phyloP scores from a whole-genome alignment of 2,888 invertebrate species.

The Parnassius glacialis region DNA sequence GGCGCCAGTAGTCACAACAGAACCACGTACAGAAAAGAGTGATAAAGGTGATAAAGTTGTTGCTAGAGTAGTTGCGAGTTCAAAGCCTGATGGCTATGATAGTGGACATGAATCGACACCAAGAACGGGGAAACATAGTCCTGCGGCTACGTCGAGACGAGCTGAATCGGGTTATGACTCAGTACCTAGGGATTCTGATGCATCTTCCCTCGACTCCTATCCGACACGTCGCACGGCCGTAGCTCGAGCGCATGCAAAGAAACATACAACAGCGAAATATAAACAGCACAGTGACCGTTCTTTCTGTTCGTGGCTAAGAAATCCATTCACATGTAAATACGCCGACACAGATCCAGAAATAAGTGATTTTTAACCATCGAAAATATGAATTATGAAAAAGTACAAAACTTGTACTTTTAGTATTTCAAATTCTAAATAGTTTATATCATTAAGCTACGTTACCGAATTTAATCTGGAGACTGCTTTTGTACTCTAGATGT shows the following conservation, averaged over 20 bases:
- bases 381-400: conserved; percentile 29
- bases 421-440: conserved; percentile 52
- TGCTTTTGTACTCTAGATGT: conserved; percentile 79
- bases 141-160: conserved; percentile 87
- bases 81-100: conserved; percentile 89
- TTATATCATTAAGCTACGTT: conserved; percentile 76
- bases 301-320: conserved; percentile 87
- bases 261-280: conserved; percentile 82
- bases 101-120: conserved; percentile 93
- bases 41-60: conserved; percentile 83
- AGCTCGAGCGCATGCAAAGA: conserved; percentile 73
- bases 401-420: conserved; percentile 37
- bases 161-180: conserved; percentile 96
- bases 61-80: conserved; percentile 83
- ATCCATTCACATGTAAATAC: conserved; percentile 89
- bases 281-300: conserved; percentile 87
- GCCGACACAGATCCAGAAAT: conserved; percentile 86
- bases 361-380: conserved; percentile 78
- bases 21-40: conserved; percentile 82
- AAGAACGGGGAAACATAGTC: conserved; percentile 89
- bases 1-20: conserved; percentile 80
- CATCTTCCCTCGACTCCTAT: conserved; percentile 90
- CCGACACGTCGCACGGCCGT: conserved; percentile 74
- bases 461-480: conserved; percentile 82
- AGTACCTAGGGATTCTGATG: conserved; percentile 93